Evolutionary conservation across 1,140 invertebrate genomes (phyloP), one percentile per base, ranked within the genome.

Genomic region (Leguminivora glycinivorella): DNA sequence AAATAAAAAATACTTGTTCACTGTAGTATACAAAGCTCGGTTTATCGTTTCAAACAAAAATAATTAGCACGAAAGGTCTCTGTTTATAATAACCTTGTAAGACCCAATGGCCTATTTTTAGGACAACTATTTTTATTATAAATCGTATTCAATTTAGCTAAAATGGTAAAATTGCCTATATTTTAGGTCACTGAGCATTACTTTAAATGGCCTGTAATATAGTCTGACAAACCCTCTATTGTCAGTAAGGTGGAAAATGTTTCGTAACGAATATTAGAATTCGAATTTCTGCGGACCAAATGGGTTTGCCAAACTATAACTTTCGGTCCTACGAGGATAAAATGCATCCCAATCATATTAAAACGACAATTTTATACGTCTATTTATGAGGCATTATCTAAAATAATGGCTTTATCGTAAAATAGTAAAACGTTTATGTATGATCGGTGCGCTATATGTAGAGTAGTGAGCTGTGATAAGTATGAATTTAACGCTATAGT

Each of bases 401-500:
- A 63, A 63, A 63, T 63, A 19, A 34, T 31, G 29, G 26, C 26
- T 63, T 34, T 63, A 34, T 29, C 25, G 58, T 63, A 63, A 60
- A 60, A 29, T 63, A 63, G 14, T 63, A 63, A 4, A 7, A 29
- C 26, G 26, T 29, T 38, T 9, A 24, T 9, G 31, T 63, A 63
- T 5, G 25, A 60, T 31, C 26, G 58, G 58, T 63, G 58, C 58
- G 26, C 7, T 29, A 63, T 63, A 63, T 63, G 58, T 63, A 63
- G n/a, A 63, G n/a, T 63, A 17, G 56, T 60, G 56, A 63, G 58
- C 29, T 29, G 58, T 31, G 58, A 29, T 22, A 63, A 63, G 58
- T 29, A 17, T 63, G 58, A 63, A 31, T 63, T 58, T 63, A 63
- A 63, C 26, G n/a, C 58, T 63, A 63, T 63, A 60, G 56, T 63